Conservation (phyloP, 92 coral and sea anemone genomes). For the Nematostella vectensis region DNA sequence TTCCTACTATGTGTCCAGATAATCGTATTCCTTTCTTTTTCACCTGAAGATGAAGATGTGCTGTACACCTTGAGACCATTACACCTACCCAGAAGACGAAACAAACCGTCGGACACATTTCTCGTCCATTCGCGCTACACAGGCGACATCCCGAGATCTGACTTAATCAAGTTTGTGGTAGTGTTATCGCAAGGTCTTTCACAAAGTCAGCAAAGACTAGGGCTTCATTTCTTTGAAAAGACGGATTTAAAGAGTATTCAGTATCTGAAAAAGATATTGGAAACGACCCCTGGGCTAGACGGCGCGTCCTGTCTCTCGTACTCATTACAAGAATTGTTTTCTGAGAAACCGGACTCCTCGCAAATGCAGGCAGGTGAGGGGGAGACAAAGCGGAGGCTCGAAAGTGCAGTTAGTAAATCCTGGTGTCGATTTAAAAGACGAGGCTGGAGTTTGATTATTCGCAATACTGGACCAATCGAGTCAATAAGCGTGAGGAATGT, state of each 20-base stretch:
- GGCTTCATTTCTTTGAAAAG: not conserved
- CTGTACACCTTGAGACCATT: too few species aligned
- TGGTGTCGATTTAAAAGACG: conserved; percentile 58
- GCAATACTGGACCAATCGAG: conserved; percentile 37
- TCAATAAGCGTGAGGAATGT: not conserved
- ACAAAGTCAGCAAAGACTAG: not conserved
- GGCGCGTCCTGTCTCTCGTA: not conserved
- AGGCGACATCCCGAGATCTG: not conserved
- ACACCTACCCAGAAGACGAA: too few species aligned
- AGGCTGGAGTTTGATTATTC: conserved; percentile 46
- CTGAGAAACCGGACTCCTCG: too few species aligned
- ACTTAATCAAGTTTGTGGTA: not conserved
- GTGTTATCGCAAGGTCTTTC: not conserved
- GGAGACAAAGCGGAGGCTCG: not conserved
- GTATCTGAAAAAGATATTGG: not conserved
- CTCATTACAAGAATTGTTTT: conserved; percentile 1
- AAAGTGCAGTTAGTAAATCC: conserved; percentile 13
- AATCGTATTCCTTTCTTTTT: too few species aligned
- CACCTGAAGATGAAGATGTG: too few species aligned
- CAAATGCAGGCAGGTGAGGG: not conserved
- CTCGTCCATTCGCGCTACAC: not conserved
- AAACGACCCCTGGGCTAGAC: not conserved
- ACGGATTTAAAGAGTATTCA: not conserved
- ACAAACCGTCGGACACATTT: too few species aligned
- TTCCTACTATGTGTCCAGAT: too few species aligned